Percentiles rank a stretch among this genome's conserved stretches.
These are phyloP conservation scores for Psilanteris sp. DNA, from an alignment of 1,140 invertebrate genomes.

Conservation along the genomic window DNA sequence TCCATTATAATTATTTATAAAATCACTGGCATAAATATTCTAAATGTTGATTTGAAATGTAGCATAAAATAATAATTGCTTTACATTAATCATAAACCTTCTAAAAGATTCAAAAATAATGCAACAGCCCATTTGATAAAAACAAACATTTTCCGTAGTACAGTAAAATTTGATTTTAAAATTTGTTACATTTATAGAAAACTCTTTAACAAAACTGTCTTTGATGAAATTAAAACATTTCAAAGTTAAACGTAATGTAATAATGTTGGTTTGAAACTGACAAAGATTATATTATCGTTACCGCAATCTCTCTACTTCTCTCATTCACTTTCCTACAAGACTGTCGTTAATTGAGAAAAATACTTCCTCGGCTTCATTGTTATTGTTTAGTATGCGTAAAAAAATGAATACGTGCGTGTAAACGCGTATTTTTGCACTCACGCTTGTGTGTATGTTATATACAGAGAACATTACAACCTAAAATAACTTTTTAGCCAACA, in stretches of 20 bases:
- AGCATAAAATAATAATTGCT: too few species aligned
- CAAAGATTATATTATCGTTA: too few species aligned
- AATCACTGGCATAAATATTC: too few species aligned
- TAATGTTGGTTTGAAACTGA: too few species aligned
- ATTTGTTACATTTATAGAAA: background rate
- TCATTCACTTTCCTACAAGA: conserved; percentile 28
- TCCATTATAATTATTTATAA: too few species aligned
- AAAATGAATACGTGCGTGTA: conserved; percentile 56
- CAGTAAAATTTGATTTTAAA: background rate
- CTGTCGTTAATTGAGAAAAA: conserved; percentile 54
- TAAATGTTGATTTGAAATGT: too few species aligned
- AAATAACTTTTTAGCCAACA: conserved; percentile 67
- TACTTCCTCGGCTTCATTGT: conserved; percentile 55
- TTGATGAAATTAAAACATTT: background rate
- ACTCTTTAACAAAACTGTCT: conserved; percentile 2
- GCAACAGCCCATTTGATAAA: too few species aligned
- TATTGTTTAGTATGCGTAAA: conserved; percentile 51
- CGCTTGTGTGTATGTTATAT: conserved; percentile 57
- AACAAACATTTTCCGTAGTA: too few species aligned
- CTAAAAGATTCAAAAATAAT: too few species aligned
- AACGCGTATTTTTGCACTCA: conserved; percentile 54
- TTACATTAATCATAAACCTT: too few species aligned
- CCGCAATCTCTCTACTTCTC: conserved; percentile 35
- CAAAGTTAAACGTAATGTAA: too few species aligned
- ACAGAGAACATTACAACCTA: conserved; percentile 68